Evolutionary conservation across 2,797 vertebrate genomes (phyloP), one percentile per base, ranked within the genome.

Genomic region (Gymnoscopelus braueri): DNA sequence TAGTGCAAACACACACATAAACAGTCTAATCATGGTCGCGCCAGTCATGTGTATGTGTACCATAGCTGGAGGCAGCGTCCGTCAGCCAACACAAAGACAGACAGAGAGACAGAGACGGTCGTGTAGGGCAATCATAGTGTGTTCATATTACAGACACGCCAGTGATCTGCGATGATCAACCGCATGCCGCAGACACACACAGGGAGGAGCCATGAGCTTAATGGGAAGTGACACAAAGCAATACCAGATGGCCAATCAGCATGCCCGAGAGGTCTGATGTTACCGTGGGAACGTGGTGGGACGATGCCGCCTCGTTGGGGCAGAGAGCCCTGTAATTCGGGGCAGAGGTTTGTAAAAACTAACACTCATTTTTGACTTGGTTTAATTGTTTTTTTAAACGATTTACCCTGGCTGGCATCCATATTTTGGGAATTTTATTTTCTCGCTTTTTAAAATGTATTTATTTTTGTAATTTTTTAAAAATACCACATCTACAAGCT

Each of bases 161-260:
- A 69, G 73, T 82, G 79, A 84, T 84, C 80, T 54, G 9, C 53
- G 9, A 65, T 84, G 83, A 86, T 84, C 85, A 87, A 80, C 80
- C 82, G 69, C 85, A 86, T 71, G 76, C 85, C 56, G 15, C 84
- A 80, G 84, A 84, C 79, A 67, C 60, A 44, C 13, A 62, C 77
- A 81, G 72, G 80, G 75, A 86, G 63, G 75, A 85, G 86, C 86
- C 83, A 82, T 84, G 78, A 89, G 75, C 68, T 77, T 88, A 85
- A 90, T 88, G 86, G 74, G 68, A 88, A 85, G 82, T 85, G 87
- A 90, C 90, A 87, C 75, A 88, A 91, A 91, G 80, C 84, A 83
- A 84, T 83, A 80, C 83, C 87, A 90, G 85, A 88, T 91, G 85
- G 87, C 80, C 88, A 87, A 87, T 87, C 83, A 86, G 81, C 72